Evolutionary conservation across 2,113 vertebrate genomes (phyloP), one percentile per base, ranked within the genome.

Genomic region (Siniperca knerii): DNA sequence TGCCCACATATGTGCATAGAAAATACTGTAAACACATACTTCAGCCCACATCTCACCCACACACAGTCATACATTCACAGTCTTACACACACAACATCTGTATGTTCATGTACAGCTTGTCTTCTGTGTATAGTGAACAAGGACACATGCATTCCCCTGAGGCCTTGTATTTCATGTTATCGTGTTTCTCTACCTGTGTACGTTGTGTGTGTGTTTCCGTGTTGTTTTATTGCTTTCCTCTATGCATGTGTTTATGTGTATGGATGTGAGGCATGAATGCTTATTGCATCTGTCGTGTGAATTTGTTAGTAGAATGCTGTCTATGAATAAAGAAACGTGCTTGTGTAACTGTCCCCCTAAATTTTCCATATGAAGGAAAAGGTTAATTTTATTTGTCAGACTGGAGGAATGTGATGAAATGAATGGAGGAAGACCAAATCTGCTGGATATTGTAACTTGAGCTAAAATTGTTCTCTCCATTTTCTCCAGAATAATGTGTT

Each of bases 101-200:
- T 81, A 75, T 75, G 42, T 75, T 85, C 83, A 23, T 87, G 74
- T 81, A 35, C 16, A 40, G 62, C n/a, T 73, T 69, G 58, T 79
- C 68, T 84, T 83, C 70, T 89, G 79, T 71, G 60, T 65, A 58
- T 42, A 80, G 79, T 40, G 54, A 80, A 89, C 72, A 67, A 90
- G 71, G 67, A 82, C 83, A 60, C 84, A 71, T 87, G 87, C 81
- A 68, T 58, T 87, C 87, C 90, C 91, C 71, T 2, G 70, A 81
- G 88, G 83, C 77, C 69, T 81, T 55, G 72, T 69, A 84, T 90
- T 76, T 83, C 81, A 57, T 83, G 84, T 83, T 75, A 72, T 82
- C 70, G 46, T 84, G 85, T 0, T 62, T 64, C 4, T 61, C 2
- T 44, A 6, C 15, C 7, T 23, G 21, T 35, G 50, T 37, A 20